phyloP scores from a whole-genome alignment of 2,888 invertebrate species.

The Bimastos eiseni region DNA sequence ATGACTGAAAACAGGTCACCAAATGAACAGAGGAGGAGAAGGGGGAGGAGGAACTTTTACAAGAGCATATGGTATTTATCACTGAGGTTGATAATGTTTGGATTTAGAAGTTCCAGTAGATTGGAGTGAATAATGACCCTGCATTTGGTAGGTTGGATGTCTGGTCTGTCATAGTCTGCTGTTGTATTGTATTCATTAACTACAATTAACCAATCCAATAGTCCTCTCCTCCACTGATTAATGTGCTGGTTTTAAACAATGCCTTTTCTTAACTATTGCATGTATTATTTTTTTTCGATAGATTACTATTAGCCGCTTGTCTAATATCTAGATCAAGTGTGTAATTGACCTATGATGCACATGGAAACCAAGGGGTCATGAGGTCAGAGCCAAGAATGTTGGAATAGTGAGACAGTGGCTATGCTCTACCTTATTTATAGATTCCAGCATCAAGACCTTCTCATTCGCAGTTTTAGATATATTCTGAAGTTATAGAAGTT shows the following conservation, averaged over 20 bases:
- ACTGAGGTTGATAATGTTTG: neutral
- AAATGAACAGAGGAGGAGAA: neutral
- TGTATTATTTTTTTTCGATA: too few relatives aligned
- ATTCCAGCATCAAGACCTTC: too few relatives aligned
- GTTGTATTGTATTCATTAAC: neutral
- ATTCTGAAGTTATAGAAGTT: neutral
- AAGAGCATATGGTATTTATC: neutral
- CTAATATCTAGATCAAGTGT: too few relatives aligned
- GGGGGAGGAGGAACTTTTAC: neutral
- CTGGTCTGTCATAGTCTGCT: neutral
- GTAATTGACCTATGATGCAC: too few relatives aligned
- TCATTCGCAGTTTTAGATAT: neutral
- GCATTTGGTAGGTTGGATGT: neutral
- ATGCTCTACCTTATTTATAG: too few relatives aligned
- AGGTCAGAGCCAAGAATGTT: too few relatives aligned
- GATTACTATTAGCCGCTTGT: too few relatives aligned
- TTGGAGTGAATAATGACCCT: neutral
- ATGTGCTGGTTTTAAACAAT: neutral
- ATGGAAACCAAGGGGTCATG: too few relatives aligned
- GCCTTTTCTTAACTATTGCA: too few relatives aligned
- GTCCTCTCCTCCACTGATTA: neutral
- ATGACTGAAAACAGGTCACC: constrained; percentile 6
- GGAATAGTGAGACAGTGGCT: too few relatives aligned
- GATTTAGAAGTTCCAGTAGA: neutral
- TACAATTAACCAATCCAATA: neutral